Base-by-base conservation (phyloP, 37 sponge, comb jelly and placozoan genomes). In the Chondrosia reniformis region DNA sequence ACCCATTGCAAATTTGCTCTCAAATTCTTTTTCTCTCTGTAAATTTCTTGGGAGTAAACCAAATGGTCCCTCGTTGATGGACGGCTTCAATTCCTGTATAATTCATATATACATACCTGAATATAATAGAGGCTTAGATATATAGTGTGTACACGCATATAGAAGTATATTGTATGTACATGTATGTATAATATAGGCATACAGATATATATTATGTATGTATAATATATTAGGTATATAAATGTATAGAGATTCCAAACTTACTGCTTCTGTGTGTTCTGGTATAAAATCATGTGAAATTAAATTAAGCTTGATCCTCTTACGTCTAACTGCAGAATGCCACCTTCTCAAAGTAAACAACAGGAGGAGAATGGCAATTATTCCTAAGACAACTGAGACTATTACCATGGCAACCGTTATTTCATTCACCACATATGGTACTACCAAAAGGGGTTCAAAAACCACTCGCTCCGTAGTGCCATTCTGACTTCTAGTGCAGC, bases 1-100 rank as follows among this genome's bases (percentile, higher is more conserved):
- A 33, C 80, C 83, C 24, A 27, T 56, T 21, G 46, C 44, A 49
- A 89, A 85, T 71, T 89, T 89, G 32, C 71, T 81, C 63, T 75
- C 86, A 81, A 85, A 89, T 31, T 76, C 82, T 44, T 77, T 76
- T 42, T 80, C 86, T 45, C 56, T 80, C 74, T 81, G 83, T 36
- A 44, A 74, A 58, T 33, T 75, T 33, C 78, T 55, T 17, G 88
- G 80, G 21, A 84, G 74, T 22, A 89, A 59, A 4, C 61, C 89
- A 45, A 24, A 34, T 0, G 76, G 78, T 52, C 73, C 45, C 31
- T 76, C 83, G 55, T 77, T 76, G 3, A 54, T 27, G 4, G 78
- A 41, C 17, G 89, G 89, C 8, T 33, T 46, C 46, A 79, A 31
- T 54, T 88, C 89, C 89, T 88, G 40, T 0, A 43, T 42, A 40